Evolutionary conservation across 2,888 invertebrate species (phyloP).

Genomic region (Hypomecis atomaria): DNA sequence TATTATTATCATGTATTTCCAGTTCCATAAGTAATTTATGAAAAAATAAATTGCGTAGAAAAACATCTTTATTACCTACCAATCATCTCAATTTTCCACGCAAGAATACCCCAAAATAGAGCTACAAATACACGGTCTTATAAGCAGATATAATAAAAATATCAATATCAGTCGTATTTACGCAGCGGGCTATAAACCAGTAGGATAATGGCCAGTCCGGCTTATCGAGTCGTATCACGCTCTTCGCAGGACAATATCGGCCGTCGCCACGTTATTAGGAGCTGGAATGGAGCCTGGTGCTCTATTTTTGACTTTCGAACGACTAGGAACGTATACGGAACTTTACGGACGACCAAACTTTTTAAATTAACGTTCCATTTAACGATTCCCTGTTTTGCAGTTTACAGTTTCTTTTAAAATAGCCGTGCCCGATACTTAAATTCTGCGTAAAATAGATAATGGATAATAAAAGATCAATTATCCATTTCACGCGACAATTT

Average conservation of each 20-base stretch:
- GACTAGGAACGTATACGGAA: too few species aligned
- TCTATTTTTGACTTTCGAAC: too few species aligned
- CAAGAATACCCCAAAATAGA: conserved; percentile 31
- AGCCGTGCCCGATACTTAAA: too few species aligned
- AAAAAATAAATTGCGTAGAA: background rate
- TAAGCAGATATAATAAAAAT: conserved; percentile 37
- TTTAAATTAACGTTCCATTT: too few species aligned
- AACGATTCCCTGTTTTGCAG: too few species aligned
- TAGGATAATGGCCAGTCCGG: conserved; percentile 43
- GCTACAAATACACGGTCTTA: conserved; percentile 29
- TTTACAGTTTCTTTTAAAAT: too few species aligned
- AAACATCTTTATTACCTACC: background rate
- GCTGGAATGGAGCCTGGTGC: conserved; percentile 11
- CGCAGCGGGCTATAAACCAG: conserved; percentile 44
- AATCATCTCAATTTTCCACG: conserved; percentile 20
- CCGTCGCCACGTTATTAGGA: conserved; percentile 29
- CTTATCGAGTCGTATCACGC: conserved; percentile 48
- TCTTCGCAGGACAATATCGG: conserved; percentile 41
- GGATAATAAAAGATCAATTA: too few species aligned
- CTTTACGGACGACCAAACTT: too few species aligned
- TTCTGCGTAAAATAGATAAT: too few species aligned
- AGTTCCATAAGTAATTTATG: background rate
- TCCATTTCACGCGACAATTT: too few species aligned
- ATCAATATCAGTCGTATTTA: conserved; percentile 41
- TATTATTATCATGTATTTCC: too few species aligned